These are phyloP conservation scores for Tachina grossa DNA, from an alignment of 2,888 invertebrate species.

Conservation along the genomic window DNA sequence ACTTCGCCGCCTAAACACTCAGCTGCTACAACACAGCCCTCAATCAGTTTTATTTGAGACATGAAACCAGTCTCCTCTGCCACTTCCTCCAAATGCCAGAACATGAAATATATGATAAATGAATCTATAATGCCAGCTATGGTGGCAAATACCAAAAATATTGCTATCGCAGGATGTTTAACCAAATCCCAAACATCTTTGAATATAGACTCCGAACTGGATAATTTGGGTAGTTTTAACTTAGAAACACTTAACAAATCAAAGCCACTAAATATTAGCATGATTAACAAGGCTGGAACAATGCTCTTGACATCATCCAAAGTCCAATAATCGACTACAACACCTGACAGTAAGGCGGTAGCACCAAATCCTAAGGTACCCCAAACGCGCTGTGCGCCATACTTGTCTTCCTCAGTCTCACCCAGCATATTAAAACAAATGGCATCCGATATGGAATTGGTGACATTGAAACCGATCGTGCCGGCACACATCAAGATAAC, in stretches of 20 bases:
- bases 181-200: slow-evolving; percentile 87
- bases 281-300: slow-evolving; percentile 88
- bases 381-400: slow-evolving; percentile 92
- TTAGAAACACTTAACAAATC: slow-evolving; percentile 87
- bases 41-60: slow-evolving; percentile 88
- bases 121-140: slow-evolving; percentile 91
- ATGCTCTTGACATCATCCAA: slow-evolving; percentile 85
- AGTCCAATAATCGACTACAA: slow-evolving; percentile 87
- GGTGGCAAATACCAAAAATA: slow-evolving; percentile 89
- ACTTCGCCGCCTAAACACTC: slow-evolving; percentile 91
- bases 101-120: slow-evolving; percentile 91
- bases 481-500: slow-evolving; percentile 88
- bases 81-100: slow-evolving; percentile 92
- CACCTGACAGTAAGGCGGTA: slow-evolving; percentile 88
- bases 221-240: slow-evolving; percentile 87
- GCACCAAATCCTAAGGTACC: slow-evolving; percentile 91
- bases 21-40: slow-evolving; percentile 90
- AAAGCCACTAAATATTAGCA: slow-evolving; percentile 85
- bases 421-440: slow-evolving; percentile 94
- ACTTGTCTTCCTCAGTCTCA: slow-evolving; percentile 86
- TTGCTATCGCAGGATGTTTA: slow-evolving; percentile 86
- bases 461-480: slow-evolving; percentile 91
- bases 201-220: slow-evolving; percentile 87
- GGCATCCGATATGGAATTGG: slow-evolving; percentile 94
- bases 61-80: slow-evolving; percentile 86